Conservation (phyloP, 2,888 invertebrate genomes). For the Masnerella sp. region DNA sequence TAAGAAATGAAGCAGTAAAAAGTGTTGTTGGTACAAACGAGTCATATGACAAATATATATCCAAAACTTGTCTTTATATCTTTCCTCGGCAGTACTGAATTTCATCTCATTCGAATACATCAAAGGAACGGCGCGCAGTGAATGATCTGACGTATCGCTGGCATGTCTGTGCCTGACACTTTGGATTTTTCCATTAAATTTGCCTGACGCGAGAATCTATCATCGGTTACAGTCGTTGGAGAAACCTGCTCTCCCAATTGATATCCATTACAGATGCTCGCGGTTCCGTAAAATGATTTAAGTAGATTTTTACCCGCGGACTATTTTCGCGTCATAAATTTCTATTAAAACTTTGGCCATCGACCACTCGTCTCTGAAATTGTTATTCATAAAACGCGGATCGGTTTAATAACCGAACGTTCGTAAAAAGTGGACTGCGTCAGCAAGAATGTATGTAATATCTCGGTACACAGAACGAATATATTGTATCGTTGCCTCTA, state of each 20-base stretch:
- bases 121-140: conserved; percentile 67
- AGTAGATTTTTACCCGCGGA: conserved; percentile 50
- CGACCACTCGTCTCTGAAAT: too few species aligned
- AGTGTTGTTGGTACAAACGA: too few species aligned
- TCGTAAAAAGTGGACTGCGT: conserved; percentile 18
- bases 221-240: conserved; percentile 72
- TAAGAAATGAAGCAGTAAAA: too few species aligned
- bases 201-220: conserved; percentile 76
- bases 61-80: conserved; percentile 38
- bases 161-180: conserved; percentile 76
- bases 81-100: conserved; percentile 43
- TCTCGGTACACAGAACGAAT: conserved; percentile 26
- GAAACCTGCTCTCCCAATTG: conserved; percentile 67
- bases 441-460: conserved; percentile 41
- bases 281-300: conserved; percentile 59
- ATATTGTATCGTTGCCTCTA: conserved; percentile 43
- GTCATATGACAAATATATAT: conserved; percentile 31
- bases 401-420: conserved; percentile 8
- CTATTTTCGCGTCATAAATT: conserved; percentile 46
- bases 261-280: conserved; percentile 71
- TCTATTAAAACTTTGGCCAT: too few species aligned
- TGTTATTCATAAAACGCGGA: too few species aligned
- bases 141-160: conserved; percentile 76
- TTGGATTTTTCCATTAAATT: conserved; percentile 77
- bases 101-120: conserved; percentile 58